Conservation (phyloP, 1,140 invertebrate species). For the Drosophila parvula region DNA sequence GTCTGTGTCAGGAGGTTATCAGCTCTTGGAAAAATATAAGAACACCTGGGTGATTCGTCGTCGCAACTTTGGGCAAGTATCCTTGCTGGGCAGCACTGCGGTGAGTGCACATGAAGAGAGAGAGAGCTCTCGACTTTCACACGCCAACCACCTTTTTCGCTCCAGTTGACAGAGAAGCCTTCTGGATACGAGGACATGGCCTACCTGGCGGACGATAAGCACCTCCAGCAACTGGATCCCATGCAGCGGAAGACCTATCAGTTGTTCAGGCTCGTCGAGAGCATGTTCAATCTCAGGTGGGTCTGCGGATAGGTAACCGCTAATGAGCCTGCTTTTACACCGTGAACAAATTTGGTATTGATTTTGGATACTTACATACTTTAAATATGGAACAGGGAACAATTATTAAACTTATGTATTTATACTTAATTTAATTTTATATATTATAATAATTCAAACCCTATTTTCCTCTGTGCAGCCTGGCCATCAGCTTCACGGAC, state of each 20-base stretch:
- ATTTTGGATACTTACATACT: too few relatives aligned
- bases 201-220: conserved; percentile 54
- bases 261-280: conserved; percentile 82
- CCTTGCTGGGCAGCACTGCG: conserved; percentile 83
- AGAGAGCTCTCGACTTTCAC: conserved; percentile 3
- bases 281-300: conserved; percentile 85
- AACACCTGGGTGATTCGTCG: conserved; percentile 59
- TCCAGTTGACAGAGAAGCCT: conserved; percentile 65
- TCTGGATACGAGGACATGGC: conserved; percentile 37
- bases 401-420: too few relatives aligned
- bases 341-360: too few relatives aligned
- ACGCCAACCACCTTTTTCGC: too few relatives aligned
- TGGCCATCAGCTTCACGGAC: conserved; percentile 76
- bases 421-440: too few relatives aligned
- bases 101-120: conserved; percentile 63
- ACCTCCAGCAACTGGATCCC: conserved; percentile 84
- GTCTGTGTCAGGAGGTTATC: conserved; percentile 40
- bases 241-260: conserved; percentile 85
- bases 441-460: background rate
- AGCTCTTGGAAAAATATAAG: conserved; percentile 15
- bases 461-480: conserved; percentile 56
- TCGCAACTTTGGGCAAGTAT: conserved; percentile 84
- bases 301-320: background rate
- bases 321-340: conserved; percentile 3
- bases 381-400: too few relatives aligned